Evolutionary conservation across 2,797 vertebrate species (phyloP).

Genomic region (Varecia variegata): DNA sequence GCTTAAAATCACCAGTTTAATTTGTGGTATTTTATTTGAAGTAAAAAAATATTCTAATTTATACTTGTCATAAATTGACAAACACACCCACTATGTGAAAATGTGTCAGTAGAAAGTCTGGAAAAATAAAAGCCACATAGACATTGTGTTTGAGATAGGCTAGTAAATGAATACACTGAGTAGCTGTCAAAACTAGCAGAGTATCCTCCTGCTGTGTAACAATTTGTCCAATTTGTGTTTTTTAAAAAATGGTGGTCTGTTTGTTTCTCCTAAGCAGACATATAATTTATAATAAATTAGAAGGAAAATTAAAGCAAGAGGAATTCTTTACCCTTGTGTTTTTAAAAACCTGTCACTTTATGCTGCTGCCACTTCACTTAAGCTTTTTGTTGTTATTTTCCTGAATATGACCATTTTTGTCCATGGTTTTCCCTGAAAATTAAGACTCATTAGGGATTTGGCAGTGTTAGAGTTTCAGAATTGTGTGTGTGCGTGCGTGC

Average conservation of each 20-base stretch:
- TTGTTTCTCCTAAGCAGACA: conserved; percentile 41
- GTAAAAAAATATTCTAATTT: conserved; percentile 17
- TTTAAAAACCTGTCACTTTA: conserved; percentile 4
- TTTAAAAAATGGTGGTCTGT: conserved; percentile 26
- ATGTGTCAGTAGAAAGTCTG: not conserved
- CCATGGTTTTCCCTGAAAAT: not conserved
- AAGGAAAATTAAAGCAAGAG: conserved; percentile 48
- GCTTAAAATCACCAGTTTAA: conserved; percentile 29
- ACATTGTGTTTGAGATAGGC: conserved; percentile 7
- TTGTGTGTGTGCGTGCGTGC: not conserved
- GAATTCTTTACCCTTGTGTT: not conserved
- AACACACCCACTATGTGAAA: conserved; percentile 10
- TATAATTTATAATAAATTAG: conserved; percentile 54
- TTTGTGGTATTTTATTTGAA: conserved; percentile 7
- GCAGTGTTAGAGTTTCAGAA: not conserved
- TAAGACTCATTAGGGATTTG: not conserved
- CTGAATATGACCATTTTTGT: not conserved
- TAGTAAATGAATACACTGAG: not conserved
- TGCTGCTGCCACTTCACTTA: not conserved
- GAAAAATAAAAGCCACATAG: conserved; percentile 23
- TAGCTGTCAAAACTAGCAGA: conserved; percentile 31
- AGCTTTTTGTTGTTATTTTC: not conserved
- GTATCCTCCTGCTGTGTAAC: not conserved
- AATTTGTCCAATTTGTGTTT: conserved; percentile 32
- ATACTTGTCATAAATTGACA: conserved; percentile 37